A percentile compares a stretch with the other conserved stretches of the same genome.
These are phyloP conservation scores for Eurypyga helias DNA, from an alignment of 2,113 vertebrate species.

Conservation along the genomic window DNA sequence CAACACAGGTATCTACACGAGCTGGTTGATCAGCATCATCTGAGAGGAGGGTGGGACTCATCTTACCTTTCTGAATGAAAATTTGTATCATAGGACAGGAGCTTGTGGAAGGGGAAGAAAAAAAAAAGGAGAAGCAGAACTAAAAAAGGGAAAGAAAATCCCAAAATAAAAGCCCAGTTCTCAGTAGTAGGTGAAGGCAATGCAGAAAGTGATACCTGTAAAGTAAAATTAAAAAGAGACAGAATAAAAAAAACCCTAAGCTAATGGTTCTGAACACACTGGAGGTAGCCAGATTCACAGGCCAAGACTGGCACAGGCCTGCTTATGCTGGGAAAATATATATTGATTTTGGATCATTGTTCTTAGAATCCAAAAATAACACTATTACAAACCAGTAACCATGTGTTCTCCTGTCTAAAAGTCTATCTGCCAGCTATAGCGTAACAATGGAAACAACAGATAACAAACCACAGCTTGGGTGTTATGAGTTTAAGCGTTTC, in stretches of 20 bases:
- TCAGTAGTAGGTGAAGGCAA: not conserved
- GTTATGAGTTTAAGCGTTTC: not conserved
- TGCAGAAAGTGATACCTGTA: not conserved
- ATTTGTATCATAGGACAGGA: not conserved
- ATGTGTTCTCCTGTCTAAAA: not conserved
- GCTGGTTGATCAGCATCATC: not conserved
- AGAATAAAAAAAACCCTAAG: not conserved
- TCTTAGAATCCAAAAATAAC: conserved; percentile 8
- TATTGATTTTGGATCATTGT: conserved; percentile 52
- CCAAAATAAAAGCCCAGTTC: not conserved
- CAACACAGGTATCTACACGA: not conserved
- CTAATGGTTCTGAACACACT: not conserved
- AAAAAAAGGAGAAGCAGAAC: not conserved
- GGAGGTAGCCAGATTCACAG: conserved; percentile 1
- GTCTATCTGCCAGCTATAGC: not conserved
- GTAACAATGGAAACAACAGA: not conserved
- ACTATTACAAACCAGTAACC: conserved; percentile 5
- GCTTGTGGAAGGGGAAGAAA: not conserved
- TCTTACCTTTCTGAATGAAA: not conserved
- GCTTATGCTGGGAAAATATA: conserved; percentile 37
- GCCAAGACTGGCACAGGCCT: conserved; percentile 20
- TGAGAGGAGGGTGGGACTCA: not conserved
- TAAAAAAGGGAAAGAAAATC: not conserved
- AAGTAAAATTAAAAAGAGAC: not conserved
- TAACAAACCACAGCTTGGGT: not conserved